Base-by-base conservation (phyloP, 2,888 invertebrate genomes). In the Polyommatus icarus region DNA sequence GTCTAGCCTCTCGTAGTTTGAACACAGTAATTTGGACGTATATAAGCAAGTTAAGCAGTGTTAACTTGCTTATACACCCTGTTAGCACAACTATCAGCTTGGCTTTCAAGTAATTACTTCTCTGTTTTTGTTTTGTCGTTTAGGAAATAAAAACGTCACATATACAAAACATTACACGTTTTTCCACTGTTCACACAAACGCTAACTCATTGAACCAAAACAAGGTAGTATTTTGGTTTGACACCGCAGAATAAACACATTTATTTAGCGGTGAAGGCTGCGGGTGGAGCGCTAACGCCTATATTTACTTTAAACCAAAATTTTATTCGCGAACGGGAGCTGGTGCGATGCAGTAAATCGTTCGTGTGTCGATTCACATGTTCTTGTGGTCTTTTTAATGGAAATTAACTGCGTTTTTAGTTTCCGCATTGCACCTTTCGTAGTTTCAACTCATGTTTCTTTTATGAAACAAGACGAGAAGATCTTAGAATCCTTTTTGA, bases 301-400 rank as follows among this genome's bases (percentile, higher is more conserved):
- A 67, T 67, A 29, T 67, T 67, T 67, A 29, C 67, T 67, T 67
- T 29, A 32, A 67, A 67, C 67, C 67, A 67, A 32, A 67, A 67
- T 67, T 67, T 67, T 67, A 67, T 67, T 67, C 29, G 67, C 32
- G 29, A 67, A 29, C 29, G 7, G 6, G 29, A 32, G 67, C 10
- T 61, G 40, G 40, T 61, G 61, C 61, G 61, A 24, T 61, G 29
- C 29, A 67, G 29, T 32, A 67, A 67, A 67, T 67, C 67, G 61
- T 12, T 32, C 29, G 32, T 29, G 20, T 67, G 67, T 67, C 67
- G 29, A 67, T 67, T 67, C 67, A 67, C 5, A 29, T 67, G 29
- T 67, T 67, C 29, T 67, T 20, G 67, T 0, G 15, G 12, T 67
- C 67, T 67, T 67, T n/a, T 67, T 15, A 59, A 59, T 59, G 61